Evolutionary conservation across 2,113 vertebrate genomes (phyloP).

Genomic region (Chiloscyllium plagiosum): DNA sequence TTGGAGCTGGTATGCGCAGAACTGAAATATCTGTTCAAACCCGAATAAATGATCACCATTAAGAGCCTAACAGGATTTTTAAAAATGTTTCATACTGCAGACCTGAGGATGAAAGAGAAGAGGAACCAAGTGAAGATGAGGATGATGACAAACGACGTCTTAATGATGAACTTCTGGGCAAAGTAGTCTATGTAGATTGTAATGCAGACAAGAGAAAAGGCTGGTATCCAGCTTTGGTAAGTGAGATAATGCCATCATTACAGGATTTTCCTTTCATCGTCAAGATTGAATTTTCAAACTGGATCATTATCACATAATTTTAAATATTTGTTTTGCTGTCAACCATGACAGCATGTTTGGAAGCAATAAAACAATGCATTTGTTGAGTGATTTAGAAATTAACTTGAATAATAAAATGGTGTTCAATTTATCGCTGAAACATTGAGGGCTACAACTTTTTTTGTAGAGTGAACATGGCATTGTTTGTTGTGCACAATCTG

Average conservation of each 20-base stretch:
- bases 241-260: conserved; percentile 39
- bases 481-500: not conserved
- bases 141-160: conserved; percentile 80
- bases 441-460: not conserved
- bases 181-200: conserved; percentile 70
- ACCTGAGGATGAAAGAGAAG: conserved; percentile 87
- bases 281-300: not conserved
- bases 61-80: not conserved
- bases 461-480: not conserved
- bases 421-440: not conserved
- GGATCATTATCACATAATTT: not conserved
- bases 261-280: not conserved
- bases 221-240: conserved; percentile 85
- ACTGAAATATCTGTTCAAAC: conserved; percentile 32
- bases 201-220: conserved; percentile 51
- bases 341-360: no score
- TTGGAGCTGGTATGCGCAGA: not conserved
- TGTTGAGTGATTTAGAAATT: not conserved
- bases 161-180: conserved; percentile 81
- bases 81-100: conserved; percentile 50
- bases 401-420: not conserved
- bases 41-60: not conserved
- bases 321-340: not conserved
- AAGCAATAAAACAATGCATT: not conserved
- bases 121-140: conserved; percentile 88